phyloP scores from a whole-genome alignment of 37 sponge, comb jelly and placozoan genomes.

The Aplysina aerophoba region DNA sequence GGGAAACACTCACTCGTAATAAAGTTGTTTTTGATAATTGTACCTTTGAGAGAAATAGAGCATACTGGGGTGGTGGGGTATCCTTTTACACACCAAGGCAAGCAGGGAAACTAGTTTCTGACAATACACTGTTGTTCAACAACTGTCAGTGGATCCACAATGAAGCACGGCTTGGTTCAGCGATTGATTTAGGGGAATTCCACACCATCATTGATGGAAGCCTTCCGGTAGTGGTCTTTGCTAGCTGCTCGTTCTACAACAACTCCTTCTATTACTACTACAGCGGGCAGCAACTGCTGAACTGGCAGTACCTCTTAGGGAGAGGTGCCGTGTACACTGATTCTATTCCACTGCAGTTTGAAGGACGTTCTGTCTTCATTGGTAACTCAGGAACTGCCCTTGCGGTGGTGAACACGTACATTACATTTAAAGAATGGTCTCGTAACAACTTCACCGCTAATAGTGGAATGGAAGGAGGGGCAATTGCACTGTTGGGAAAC shows the following conservation, averaged over 20 bases:
- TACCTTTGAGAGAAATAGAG: slow-evolving; percentile 46
- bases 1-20: background rate
- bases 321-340: slow-evolving; percentile 61
- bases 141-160: slow-evolving; percentile 38
- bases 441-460: slow-evolving; percentile 37
- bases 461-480: slow-evolving; percentile 62
- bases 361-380: slow-evolving; percentile 5
- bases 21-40: slow-evolving; percentile 34
- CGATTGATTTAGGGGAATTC: slow-evolving; percentile 42
- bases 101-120: background rate
- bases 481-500: slow-evolving; percentile 57
- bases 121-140: slow-evolving; percentile 38
- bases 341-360: slow-evolving; percentile 39
- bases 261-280: slow-evolving; percentile 31
- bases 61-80: slow-evolving; percentile 64
- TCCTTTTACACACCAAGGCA: slow-evolving; percentile 42
- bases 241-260: slow-evolving; percentile 33
- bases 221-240: slow-evolving; percentile 33
- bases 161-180: slow-evolving; percentile 54
- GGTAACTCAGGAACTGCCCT: slow-evolving; percentile 55
- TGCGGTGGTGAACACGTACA: slow-evolving; percentile 24
- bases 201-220: slow-evolving; percentile 36
- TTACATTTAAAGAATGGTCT: slow-evolving; percentile 8
- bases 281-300: background rate
- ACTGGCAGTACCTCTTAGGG: slow-evolving; percentile 29